A percentile compares a stretch with the other conserved stretches of the same genome.
Evolutionary conservation across 2,113 vertebrate species (phyloP).

Genomic region (Rissa tridactyla): DNA sequence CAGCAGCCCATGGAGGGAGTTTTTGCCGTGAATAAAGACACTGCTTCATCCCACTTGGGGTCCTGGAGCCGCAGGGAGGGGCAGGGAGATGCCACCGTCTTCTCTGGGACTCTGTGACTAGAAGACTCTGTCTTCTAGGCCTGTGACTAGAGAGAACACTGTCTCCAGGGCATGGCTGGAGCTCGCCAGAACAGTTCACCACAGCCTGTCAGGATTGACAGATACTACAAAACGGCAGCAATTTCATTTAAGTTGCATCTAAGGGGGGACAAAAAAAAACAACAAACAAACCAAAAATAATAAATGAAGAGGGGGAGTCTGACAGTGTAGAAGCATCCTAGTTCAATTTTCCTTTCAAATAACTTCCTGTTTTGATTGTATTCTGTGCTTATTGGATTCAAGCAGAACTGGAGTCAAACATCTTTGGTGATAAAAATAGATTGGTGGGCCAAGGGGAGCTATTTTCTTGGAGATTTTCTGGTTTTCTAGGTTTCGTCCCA

Average conservation of each 20-base stretch:
- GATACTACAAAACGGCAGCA: background rate
- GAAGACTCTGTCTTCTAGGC: too few relatives aligned
- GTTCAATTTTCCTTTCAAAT: slow-evolving; percentile 7
- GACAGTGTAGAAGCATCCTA: background rate
- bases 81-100: background rate
- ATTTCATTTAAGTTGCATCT: background rate
- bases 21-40: background rate
- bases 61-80: rapidly evolving
- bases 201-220: background rate
- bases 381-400: slow-evolving; percentile 1
- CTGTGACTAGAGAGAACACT: background rate
- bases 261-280: background rate
- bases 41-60: background rate
- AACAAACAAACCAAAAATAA: too few relatives aligned
- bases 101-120: background rate
- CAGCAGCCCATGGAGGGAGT: background rate
- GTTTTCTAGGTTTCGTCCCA: background rate
- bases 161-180: background rate
- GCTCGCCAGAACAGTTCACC: background rate
- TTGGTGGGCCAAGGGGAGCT: background rate
- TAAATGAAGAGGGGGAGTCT: background rate
- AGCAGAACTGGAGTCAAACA: background rate
- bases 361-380: background rate
- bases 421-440: background rate
- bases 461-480: background rate